Percentiles rank a stretch among this genome's conserved stretches.
Conservation (phyloP, 2,113 vertebrate genomes). For the Brachyhypopomus occidentalis region DNA sequence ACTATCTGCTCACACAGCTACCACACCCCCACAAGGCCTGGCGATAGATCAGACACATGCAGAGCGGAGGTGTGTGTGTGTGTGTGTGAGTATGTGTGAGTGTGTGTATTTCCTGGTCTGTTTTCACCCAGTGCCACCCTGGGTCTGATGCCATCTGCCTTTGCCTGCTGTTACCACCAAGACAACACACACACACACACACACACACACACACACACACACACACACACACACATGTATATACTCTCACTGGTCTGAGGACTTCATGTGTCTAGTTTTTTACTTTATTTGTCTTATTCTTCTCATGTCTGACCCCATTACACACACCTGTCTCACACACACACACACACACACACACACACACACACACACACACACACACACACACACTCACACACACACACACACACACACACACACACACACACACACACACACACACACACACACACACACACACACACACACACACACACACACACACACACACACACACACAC, state of each 20-base stretch:
- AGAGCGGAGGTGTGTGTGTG: not conserved
- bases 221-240: not conserved
- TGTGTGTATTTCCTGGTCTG: slow-evolving; percentile 27
- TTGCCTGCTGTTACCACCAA: slow-evolving; percentile 35
- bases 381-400: slow-evolving; percentile 3
- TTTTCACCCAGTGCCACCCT: slow-evolving; percentile 25
- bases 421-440: not conserved
- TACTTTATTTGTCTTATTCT: no score
- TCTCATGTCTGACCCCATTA: not conserved
- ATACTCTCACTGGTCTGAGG: not conserved
- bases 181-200: slow-evolving; percentile 16
- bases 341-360: slow-evolving; percentile 2
- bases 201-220: slow-evolving; percentile 7
- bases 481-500: no score
- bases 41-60: no score
- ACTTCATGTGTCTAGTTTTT: no score
- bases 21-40: no score
- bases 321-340: not conserved
- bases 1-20: no score
- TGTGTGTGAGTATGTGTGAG: slow-evolving; percentile 29
- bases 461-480: not conserved
- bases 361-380: not conserved
- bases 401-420: not conserved
- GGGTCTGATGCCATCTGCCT: slow-evolving; percentile 46
- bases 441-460: slow-evolving; percentile 6